Percentiles rank a stretch among this genome's conserved stretches.
These are phyloP conservation scores for Thamnaconus septentrionalis DNA, from an alignment of 2,113 vertebrate genomes.

Conservation along the genomic window DNA sequence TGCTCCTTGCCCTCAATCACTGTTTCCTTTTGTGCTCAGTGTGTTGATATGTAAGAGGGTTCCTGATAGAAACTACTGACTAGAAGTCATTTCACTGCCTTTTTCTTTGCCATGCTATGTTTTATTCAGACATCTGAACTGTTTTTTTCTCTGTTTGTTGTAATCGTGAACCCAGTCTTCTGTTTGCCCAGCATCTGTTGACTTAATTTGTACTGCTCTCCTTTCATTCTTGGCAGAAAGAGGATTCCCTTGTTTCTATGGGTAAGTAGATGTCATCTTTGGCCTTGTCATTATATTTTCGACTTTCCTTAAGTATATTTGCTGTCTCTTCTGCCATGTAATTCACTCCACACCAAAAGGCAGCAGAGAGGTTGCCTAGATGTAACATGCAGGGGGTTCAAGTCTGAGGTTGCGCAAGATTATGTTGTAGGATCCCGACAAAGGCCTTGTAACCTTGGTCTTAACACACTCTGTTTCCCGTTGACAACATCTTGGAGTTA, in stretches of 20 bases:
- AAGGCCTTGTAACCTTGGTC: not conserved
- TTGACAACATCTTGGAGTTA: not conserved
- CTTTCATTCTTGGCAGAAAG: conserved; percentile 75
- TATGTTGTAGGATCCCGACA: too few species aligned
- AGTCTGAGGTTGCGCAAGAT: too few species aligned
- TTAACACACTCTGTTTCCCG: not conserved
- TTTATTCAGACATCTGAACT: conserved; percentile 1
- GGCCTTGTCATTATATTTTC: conserved; percentile 16
- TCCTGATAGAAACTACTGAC: not conserved
- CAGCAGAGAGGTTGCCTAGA: not conserved
- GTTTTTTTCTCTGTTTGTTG: conserved; percentile 42
- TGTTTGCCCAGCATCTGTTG: conserved; percentile 39
- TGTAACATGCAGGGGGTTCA: too few species aligned
- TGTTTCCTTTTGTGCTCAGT: too few species aligned
- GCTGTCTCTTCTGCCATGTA: conserved; percentile 3
- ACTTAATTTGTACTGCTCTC: conserved; percentile 67
- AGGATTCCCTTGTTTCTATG: conserved; percentile 58
- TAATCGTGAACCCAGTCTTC: conserved; percentile 18
- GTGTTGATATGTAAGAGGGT: not conserved
- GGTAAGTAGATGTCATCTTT: conserved; percentile 72
- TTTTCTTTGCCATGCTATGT: conserved; percentile 13
- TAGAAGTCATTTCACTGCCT: conserved; percentile 5
- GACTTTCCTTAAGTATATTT: conserved; percentile 18
- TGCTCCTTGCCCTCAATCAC: too few species aligned
- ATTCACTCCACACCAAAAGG: not conserved